Conservation (phyloP, 2,113 vertebrate species). For the Condylura cristata region DNA sequence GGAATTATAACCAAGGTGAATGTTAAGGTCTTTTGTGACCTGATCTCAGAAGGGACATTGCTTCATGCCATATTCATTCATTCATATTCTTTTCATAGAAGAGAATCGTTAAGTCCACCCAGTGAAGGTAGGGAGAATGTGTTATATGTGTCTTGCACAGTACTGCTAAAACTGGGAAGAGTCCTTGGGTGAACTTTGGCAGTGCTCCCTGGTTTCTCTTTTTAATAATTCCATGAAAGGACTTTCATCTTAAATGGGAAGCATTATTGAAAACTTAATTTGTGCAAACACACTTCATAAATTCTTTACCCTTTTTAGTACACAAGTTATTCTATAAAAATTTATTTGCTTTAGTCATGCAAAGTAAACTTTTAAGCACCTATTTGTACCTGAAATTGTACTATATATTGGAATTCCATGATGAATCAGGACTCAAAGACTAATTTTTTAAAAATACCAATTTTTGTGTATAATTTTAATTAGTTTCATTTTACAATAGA, state of each 20-base stretch:
- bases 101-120: neutral
- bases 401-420: neutral
- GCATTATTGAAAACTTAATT: neutral
- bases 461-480: constrained; percentile 52
- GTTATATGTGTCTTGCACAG: neutral
- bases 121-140: neutral
- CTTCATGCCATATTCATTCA: neutral
- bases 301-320: neutral
- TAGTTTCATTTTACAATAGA: constrained; percentile 13
- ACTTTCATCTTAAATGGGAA: neutral
- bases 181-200: neutral
- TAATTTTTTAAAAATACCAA: neutral
- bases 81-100: neutral
- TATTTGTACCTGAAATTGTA: neutral
- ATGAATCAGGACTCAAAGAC: neutral
- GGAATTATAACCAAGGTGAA: neutral
- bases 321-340: neutral
- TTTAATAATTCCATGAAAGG: neutral
- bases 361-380: neutral
- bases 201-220: neutral
- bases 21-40: neutral
- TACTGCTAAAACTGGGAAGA: neutral
- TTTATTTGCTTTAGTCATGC: neutral
- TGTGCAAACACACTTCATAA: neutral
- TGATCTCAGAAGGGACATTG: neutral